Evolutionary conservation across 2,797 vertebrate genomes (phyloP), one percentile per base, ranked within the genome.

Genomic region (Etheostoma perlongum): DNA sequence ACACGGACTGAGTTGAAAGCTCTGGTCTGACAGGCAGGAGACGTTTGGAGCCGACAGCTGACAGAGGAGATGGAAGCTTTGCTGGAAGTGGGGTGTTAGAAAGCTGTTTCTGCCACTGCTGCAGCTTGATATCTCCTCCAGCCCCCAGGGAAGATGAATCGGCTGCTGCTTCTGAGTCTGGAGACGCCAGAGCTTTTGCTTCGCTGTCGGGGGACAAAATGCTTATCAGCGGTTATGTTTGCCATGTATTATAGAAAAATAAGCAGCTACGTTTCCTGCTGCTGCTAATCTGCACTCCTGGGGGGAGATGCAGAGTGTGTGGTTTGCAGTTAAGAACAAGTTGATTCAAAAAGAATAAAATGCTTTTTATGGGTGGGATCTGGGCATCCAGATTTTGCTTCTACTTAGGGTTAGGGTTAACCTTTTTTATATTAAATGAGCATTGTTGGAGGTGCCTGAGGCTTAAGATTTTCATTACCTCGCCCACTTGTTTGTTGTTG

Each of bases 41-140:
- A 81, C 85, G 27, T 81, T 85, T 80, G 67, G 86, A 85, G 85
- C 90, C 90, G 90, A 93, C 85, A 85, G 91, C 89, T 91, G 88
- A 93, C 89, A 81, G 79, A 75, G 83, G 83, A 91, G 91, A 93
- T 88, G 78, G 90, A 87, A 89, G 81, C 75, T 59, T 76, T 69
- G 81, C 82, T 85, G 78, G 65, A 88, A 65, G 76, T 19, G 52
- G 53, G 76, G 71, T 65, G 84, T 87, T 78, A 42, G 69, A 81
- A 68, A 59, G 72, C 57, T 44, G 76, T 72, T 78, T 89, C 74
- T 79, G 72, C 77, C 13, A 48, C 67, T n/a, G 70, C 83, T 79
- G 82, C 76, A 82, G 91, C 83, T 85, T 86, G 79, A 91, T 91
- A 83, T 84, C 76, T 84, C 72, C 79, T 88, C 58, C 71, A 72